A percentile compares a stretch with the other conserved stretches of the same genome.
phyloP scores from a whole-genome alignment of 2,888 invertebrate species.

The Drosophila anomelani region DNA sequence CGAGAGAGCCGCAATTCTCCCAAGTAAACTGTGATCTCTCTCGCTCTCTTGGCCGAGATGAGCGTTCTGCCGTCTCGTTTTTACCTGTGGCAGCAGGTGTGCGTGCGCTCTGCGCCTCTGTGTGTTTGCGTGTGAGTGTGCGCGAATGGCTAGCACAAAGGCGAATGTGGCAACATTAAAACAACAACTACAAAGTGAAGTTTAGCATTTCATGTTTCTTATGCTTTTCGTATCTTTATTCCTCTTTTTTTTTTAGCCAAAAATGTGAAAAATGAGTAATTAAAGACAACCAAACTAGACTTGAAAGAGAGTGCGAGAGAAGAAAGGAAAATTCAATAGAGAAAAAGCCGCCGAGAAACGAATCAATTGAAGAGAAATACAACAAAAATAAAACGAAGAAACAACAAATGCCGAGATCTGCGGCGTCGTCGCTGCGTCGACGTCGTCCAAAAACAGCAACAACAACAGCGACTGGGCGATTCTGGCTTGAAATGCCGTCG shows the following conservation, averaged over 20 bases:
- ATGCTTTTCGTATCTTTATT: constrained; percentile 12
- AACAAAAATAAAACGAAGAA: constrained; percentile 12
- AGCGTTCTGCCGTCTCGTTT: constrained; percentile 9
- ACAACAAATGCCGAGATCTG: constrained; percentile 68
- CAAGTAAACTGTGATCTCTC: constrained; percentile 49
- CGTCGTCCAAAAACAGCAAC: constrained; percentile 31
- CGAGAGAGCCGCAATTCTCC: constrained; percentile 40
- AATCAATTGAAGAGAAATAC: constrained; percentile 27
- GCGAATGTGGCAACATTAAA: constrained; percentile 51
- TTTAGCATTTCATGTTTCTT: constrained; percentile 51
- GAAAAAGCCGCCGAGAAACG: constrained; percentile 25
- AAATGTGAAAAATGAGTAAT: constrained; percentile 27
- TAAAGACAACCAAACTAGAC: constrained; percentile 17
- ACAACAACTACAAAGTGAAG: constrained; percentile 44
- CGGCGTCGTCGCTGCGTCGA: constrained; percentile 71
- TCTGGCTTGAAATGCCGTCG: constrained; percentile 55
- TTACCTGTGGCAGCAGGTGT: constrained; percentile 76
- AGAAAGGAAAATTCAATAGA: constrained; percentile 23
- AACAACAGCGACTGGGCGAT: constrained; percentile 10
- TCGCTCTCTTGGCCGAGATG: background rate
- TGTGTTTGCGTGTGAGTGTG: constrained; percentile 33
- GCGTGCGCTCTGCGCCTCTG: constrained; percentile 42
- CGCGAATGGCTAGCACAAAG: constrained; percentile 66
- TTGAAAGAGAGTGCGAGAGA: constrained; percentile 6
- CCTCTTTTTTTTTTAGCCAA: constrained; percentile 22